Percentiles rank a stretch among this genome's conserved stretches.
These are phyloP conservation scores for Scaptomyza montana DNA, from an alignment of 1,140 invertebrate genomes.

Conservation along the genomic window DNA sequence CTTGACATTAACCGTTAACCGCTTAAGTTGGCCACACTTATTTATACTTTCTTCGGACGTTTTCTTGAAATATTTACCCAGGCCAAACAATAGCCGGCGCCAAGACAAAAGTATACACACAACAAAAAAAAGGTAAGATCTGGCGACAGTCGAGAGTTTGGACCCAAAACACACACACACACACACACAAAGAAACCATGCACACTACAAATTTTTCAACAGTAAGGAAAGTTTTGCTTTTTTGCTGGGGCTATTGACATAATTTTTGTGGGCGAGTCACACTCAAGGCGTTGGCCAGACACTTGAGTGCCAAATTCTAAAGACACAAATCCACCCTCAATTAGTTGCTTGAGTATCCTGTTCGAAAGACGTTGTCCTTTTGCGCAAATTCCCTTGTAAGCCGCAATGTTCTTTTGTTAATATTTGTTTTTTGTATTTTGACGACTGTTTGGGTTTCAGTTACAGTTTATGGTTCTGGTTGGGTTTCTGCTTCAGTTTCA, in stretches of 20 bases:
- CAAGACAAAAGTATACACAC: conserved; percentile 5
- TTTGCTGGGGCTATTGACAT: conserved; percentile 66
- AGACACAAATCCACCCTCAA: conserved; percentile 74
- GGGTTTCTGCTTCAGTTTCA: conserved; percentile 44
- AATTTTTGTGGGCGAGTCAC: conserved; percentile 72
- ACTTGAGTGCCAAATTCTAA: conserved; percentile 56
- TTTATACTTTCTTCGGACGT: conserved; percentile 64
- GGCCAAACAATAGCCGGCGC: conserved; percentile 51
- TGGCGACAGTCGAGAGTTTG: conserved; percentile 10
- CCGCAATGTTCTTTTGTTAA: conserved; percentile 46
- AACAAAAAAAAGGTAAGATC: conserved; percentile 22
- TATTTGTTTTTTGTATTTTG: conserved; percentile 47
- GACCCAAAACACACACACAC: background rate
- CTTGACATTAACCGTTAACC: conserved; percentile 62
- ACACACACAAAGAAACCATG: background rate
- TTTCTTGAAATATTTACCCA: conserved; percentile 74
- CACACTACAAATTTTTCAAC: conserved; percentile 37
- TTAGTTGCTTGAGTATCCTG: conserved; percentile 52
- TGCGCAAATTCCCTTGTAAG: conserved; percentile 18
- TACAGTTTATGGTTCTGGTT: conserved; percentile 56
- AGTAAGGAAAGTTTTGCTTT: conserved; percentile 29
- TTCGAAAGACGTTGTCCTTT: conserved; percentile 49
- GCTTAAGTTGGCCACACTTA: conserved; percentile 56
- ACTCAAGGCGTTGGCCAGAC: conserved; percentile 78
- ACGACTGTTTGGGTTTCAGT: conserved; percentile 48